Evolutionary conservation across 2,888 invertebrate genomes (phyloP).

Genomic region (Parascotia fuliginaria): DNA sequence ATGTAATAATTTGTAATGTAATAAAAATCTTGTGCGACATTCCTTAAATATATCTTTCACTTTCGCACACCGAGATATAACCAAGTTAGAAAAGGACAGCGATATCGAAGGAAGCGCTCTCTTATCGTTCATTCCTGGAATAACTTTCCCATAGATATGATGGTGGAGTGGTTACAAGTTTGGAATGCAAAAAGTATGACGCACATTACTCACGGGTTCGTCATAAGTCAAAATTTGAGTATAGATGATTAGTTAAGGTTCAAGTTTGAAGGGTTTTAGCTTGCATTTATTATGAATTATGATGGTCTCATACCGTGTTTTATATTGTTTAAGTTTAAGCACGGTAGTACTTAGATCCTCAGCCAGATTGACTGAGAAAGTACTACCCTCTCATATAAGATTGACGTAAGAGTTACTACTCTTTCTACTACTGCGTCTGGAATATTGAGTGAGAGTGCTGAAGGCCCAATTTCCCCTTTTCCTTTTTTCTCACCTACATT

Average conservation of each 20-base stretch:
- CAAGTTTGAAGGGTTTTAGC: too few relatives aligned
- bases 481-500: too few relatives aligned
- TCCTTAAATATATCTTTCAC: conserved; percentile 56
- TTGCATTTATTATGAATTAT: too few relatives aligned
- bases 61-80: conserved; percentile 21
- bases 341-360: too few relatives aligned
- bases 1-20: conserved; percentile 43
- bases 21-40: conserved; percentile 75
- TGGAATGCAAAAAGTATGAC: conserved; percentile 70
- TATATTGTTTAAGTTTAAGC: too few relatives aligned
- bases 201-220: conserved; percentile 30
- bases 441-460: too few relatives aligned
- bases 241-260: conserved; percentile 16
- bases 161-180: conserved; percentile 53
- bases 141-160: conserved; percentile 82
- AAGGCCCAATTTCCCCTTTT: too few relatives aligned
- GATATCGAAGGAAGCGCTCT: conserved; percentile 63
- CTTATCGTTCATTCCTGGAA: conserved; percentile 82
- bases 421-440: too few relatives aligned
- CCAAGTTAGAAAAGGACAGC: conserved; percentile 48
- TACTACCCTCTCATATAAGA: too few relatives aligned
- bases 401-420: too few relatives aligned
- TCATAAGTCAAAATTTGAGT: conserved; percentile 42
- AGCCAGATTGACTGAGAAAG: too few relatives aligned
- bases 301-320: too few relatives aligned